Percentiles rank a stretch among this genome's conserved stretches.
These are phyloP conservation scores for Pogonomyrmex barbatus DNA, from an alignment of 1,140 invertebrate species.

Conservation along the genomic window DNA sequence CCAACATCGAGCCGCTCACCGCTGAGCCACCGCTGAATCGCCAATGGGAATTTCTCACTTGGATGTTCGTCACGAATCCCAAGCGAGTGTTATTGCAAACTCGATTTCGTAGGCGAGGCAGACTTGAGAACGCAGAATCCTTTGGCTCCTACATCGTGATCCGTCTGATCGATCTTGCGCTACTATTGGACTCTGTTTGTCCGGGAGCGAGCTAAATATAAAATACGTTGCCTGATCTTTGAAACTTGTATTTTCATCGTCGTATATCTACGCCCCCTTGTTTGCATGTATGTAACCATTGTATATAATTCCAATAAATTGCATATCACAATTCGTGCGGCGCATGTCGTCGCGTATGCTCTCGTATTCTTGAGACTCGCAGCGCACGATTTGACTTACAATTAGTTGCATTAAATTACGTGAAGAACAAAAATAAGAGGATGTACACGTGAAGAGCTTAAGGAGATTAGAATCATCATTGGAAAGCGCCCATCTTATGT, in stretches of 20 bases:
- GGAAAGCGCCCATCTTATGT: background rate
- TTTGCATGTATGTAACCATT: background rate
- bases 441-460: background rate
- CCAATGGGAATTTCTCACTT: constrained; percentile 67
- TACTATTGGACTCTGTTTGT: constrained; percentile 2
- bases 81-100: constrained; percentile 63
- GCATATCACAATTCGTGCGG: background rate
- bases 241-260: background rate
- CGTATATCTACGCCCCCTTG: background rate
- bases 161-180: constrained; percentile 6
- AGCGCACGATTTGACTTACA: background rate
- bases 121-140: constrained; percentile 37
- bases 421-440: constrained; percentile 16
- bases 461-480: background rate
- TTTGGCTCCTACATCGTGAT: constrained; percentile 12
- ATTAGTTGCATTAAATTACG: constrained; percentile 28
- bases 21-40: constrained; percentile 67
- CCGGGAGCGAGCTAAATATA: constrained; percentile 44
- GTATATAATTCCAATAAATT: constrained; percentile 24
- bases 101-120: constrained; percentile 71
- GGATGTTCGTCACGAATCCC: constrained; percentile 69
- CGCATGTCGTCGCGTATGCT: background rate
- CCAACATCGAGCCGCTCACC: constrained; percentile 59
- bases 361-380: background rate
- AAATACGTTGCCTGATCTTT: constrained; percentile 1